A percentile compares a stretch with the other conserved stretches of the same genome.
phyloP scores from a whole-genome alignment of 2,888 invertebrate species.

The Alviniconcha strummeri region DNA sequence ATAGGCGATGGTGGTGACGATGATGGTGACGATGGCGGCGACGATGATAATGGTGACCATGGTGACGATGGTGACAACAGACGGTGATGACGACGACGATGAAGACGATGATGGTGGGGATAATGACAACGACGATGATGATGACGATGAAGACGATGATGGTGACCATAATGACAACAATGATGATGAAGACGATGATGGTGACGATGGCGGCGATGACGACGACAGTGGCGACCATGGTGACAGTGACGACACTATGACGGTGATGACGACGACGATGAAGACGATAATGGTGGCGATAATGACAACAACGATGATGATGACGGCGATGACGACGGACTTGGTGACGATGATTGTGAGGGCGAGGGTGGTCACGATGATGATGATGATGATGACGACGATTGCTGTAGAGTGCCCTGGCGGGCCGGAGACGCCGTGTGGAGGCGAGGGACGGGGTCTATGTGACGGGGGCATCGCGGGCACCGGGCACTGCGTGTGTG shows the following conservation, averaged over 20 bases:
- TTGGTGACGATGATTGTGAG: not conserved
- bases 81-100: not conserved
- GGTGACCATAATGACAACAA: not conserved
- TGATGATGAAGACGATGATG: not conserved
- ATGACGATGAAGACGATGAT: not conserved
- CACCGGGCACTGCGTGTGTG: constrained; percentile 48
- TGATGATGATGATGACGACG: not conserved
- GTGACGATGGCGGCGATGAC: not conserved
- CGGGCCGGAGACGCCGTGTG: constrained; percentile 45
- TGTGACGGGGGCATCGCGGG: constrained; percentile 43
- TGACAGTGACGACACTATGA: not conserved
- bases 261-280: not conserved
- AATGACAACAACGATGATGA: not conserved
- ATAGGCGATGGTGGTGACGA: not conserved
- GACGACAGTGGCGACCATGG: not conserved
- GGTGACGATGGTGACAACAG: too few relatives aligned
- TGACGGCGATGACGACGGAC: not conserved
- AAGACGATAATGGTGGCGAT: not conserved
- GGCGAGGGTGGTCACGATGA: not conserved
- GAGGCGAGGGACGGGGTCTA: constrained; percentile 35
- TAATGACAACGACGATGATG: not conserved
- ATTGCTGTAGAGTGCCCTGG: constrained; percentile 48
- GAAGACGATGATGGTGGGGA: not conserved
- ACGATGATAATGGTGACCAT: not conserved
- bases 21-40: not conserved